Percentiles rank a stretch among this genome's conserved stretches.
These are phyloP conservation scores for Rhodeus uyekii DNA, from an alignment of 2,797 vertebrate species.

Conservation along the genomic window DNA sequence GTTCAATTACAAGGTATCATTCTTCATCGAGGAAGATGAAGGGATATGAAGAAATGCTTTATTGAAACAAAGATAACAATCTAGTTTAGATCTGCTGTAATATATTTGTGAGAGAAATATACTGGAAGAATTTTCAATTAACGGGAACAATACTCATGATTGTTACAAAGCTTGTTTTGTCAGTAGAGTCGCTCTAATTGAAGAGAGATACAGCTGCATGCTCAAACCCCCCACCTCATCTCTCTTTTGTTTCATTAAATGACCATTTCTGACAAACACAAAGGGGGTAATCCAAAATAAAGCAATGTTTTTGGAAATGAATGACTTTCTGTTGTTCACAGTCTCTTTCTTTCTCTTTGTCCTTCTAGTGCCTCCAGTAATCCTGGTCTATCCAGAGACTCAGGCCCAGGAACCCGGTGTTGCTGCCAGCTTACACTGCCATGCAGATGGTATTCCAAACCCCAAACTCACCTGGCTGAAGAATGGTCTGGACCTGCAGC, in stretches of 20 bases:
- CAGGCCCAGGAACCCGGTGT: slow-evolving; percentile 95
- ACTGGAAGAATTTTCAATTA: slow-evolving; percentile 55
- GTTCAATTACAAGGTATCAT: slow-evolving; percentile 44
- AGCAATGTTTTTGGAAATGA: not conserved
- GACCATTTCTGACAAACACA: not conserved
- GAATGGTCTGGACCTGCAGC: slow-evolving; percentile 88
- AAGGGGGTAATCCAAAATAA: not conserved
- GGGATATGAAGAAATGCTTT: slow-evolving; percentile 33
- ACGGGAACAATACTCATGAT: slow-evolving; percentile 52
- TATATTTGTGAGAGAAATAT: slow-evolving; percentile 16
- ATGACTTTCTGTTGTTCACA: not conserved
- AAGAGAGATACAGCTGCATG: slow-evolving; percentile 54
- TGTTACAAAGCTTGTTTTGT: slow-evolving; percentile 49
- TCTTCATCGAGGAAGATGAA: slow-evolving; percentile 35
- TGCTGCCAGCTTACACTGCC: slow-evolving; percentile 88
- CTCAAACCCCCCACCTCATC: not conserved
- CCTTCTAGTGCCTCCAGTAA: slow-evolving; percentile 89
- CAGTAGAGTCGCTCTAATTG: slow-evolving; percentile 53
- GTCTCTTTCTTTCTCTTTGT: slow-evolving; percentile 51
- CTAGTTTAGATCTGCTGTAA: slow-evolving; percentile 22
- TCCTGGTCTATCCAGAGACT: slow-evolving; percentile 92
- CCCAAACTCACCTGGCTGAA: slow-evolving; percentile 94
- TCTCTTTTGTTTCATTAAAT: not conserved
- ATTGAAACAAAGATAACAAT: slow-evolving; percentile 56
- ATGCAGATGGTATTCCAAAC: slow-evolving; percentile 92